These are phyloP conservation scores for Sebastes iracundus DNA, from an alignment of 2,797 vertebrate species.

Conservation along the genomic window DNA sequence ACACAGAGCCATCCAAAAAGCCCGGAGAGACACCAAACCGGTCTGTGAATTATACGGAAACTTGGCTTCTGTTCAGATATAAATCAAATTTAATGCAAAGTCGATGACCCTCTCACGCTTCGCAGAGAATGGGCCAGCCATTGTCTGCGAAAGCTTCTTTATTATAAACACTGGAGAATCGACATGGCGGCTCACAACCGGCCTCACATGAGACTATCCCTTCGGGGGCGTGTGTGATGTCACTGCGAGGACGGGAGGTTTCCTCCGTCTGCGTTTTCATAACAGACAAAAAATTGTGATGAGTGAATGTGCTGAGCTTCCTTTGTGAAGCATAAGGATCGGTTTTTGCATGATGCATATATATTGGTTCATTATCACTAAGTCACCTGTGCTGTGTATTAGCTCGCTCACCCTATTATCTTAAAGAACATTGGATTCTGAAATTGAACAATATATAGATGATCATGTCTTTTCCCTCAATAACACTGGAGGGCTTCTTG, in stretches of 20 bases:
- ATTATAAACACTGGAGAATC: constrained; percentile 36
- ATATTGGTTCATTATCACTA: constrained; percentile 84
- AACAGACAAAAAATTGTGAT: constrained; percentile 63
- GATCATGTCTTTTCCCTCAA: constrained; percentile 30
- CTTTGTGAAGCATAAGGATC: constrained; percentile 62
- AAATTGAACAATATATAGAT: constrained; percentile 73
- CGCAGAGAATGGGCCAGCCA: constrained; percentile 11
- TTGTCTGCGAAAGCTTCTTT: constrained; percentile 47
- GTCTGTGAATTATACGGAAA: constrained; percentile 55
- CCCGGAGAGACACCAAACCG: constrained; percentile 43
- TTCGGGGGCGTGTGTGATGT: constrained; percentile 50
- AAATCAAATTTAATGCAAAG: constrained; percentile 69
- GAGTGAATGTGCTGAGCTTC: constrained; percentile 56
- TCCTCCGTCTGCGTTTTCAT: constrained; percentile 46
- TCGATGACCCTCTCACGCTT: constrained; percentile 54
- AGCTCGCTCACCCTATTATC: constrained; percentile 73
- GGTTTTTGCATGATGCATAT: constrained; percentile 80
- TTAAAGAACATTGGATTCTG: constrained; percentile 74
- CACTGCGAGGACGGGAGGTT: constrained; percentile 28
- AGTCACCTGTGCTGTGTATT: constrained; percentile 77
- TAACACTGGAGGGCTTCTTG: constrained; percentile 1
- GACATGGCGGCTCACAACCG: background rate
- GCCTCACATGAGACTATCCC: constrained; percentile 17
- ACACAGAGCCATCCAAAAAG: constrained; percentile 60
- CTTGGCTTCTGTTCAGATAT: constrained; percentile 63